A percentile compares a stretch with the other conserved stretches of the same genome.
phyloP scores from a whole-genome alignment of 2,888 invertebrate species.

The Muschampia plurimacula region DNA sequence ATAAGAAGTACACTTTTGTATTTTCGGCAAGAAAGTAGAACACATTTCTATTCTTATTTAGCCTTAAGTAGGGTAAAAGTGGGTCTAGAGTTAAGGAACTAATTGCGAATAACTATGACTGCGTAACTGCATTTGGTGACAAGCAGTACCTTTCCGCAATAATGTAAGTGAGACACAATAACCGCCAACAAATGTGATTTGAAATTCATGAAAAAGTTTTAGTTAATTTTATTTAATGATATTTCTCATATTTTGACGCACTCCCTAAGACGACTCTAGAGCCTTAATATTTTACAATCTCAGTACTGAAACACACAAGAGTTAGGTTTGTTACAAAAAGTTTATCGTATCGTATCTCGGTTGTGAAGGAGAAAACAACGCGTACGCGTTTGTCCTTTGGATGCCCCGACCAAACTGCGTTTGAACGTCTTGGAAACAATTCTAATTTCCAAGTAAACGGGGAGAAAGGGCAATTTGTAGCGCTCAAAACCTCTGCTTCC shows the following conservation, averaged over 20 bases:
- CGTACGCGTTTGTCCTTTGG: conserved; percentile 39
- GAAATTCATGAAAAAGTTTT: background rate
- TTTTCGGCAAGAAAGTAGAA: conserved; percentile 16
- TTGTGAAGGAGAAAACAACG: conserved; percentile 23
- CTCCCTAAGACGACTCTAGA: background rate
- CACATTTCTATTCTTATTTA: conserved; percentile 28
- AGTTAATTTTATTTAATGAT: background rate
- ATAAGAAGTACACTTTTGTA: background rate
- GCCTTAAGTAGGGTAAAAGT: conserved; percentile 21
- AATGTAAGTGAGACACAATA: conserved; percentile 17
- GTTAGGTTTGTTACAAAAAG: conserved; percentile 11
- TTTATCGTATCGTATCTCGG: conserved; percentile 30
- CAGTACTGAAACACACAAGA: background rate
- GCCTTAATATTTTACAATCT: background rate
- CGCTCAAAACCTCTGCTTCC: conserved; percentile 37
- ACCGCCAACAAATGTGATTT: conserved; percentile 14
- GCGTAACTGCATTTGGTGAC: conserved; percentile 39
- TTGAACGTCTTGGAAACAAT: conserved; percentile 37
- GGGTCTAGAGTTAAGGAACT: conserved; percentile 20
- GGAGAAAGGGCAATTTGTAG: conserved; percentile 38
- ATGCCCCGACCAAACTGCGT: conserved; percentile 35
- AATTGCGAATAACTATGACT: conserved; percentile 18
- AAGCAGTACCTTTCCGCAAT: conserved; percentile 40
- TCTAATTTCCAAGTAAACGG: conserved; percentile 40
- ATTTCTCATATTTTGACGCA: background rate